These are phyloP conservation scores for Hirtodrosophila duncani DNA, from an alignment of 2,888 invertebrate genomes.

Conservation along the genomic window DNA sequence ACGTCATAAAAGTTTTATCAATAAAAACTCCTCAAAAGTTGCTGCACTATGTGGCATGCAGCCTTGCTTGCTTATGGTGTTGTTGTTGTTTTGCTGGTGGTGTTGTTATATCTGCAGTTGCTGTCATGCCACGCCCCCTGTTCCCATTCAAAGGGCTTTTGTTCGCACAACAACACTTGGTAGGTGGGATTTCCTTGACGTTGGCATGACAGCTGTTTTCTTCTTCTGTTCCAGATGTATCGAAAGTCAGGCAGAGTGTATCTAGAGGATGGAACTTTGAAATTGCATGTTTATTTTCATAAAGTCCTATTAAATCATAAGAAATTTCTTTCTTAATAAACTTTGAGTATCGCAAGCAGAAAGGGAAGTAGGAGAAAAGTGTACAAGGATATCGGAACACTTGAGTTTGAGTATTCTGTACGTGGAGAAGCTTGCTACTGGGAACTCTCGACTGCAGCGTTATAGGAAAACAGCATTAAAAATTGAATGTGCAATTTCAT, in stretches of 20 bases:
- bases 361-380: too few species aligned
- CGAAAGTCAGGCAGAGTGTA: too few species aligned
- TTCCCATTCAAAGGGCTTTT: slow-evolving; percentile 2
- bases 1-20: slow-evolving; percentile 59
- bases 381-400: too few species aligned
- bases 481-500: slow-evolving; percentile 49
- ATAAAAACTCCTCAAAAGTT: slow-evolving; percentile 55
- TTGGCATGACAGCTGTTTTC: slow-evolving; percentile 11
- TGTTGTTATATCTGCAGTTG: slow-evolving; percentile 24
- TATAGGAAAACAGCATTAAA: slow-evolving; percentile 28
- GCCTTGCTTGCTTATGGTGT: slow-evolving; percentile 8
- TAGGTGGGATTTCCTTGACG: slow-evolving; percentile 22
- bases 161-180: not conserved
- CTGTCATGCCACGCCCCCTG: slow-evolving; percentile 17
- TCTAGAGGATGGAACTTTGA: too few species aligned
- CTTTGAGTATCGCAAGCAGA: too few species aligned
- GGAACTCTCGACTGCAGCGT: too few species aligned
- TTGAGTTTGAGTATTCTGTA: too few species aligned
- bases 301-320: too few species aligned
- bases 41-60: slow-evolving; percentile 39
- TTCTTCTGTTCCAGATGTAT: slow-evolving; percentile 6
- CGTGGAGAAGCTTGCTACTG: too few species aligned
- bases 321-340: too few species aligned
- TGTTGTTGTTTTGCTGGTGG: slow-evolving; percentile 12
- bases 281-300: too few species aligned